Conservation (phyloP, 92 coral and sea anemone species). For the Muricea muricata region DNA sequence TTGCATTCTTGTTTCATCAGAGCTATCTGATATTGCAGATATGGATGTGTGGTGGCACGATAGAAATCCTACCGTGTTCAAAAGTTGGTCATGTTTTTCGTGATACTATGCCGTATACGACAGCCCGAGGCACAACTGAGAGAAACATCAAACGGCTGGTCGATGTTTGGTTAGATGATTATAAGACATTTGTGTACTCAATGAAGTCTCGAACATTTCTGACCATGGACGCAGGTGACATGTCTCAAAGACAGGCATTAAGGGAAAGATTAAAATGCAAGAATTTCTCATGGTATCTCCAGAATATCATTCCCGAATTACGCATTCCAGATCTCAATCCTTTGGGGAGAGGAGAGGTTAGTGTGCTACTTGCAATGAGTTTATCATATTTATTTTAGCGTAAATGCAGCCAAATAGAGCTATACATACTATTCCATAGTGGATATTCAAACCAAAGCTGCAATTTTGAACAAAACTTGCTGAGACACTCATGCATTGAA, state of each 20-base stretch:
- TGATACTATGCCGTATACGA: conserved; percentile 95
- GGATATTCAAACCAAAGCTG: too few species aligned
- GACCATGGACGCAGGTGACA: conserved; percentile 77
- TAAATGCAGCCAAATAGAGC: background rate
- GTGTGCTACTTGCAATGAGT: background rate
- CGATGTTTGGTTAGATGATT: conserved; percentile 98
- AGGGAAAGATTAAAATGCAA: conserved; percentile 80
- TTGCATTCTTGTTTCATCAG: too few species aligned
- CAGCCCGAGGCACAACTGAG: conserved; percentile 89
- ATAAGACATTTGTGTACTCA: conserved; percentile 82
- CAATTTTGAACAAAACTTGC: too few species aligned
- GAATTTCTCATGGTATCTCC: conserved; percentile 88
- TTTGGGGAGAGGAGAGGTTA: conserved; percentile 93
- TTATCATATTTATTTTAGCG: background rate
- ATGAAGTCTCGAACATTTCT: conserved; percentile 79
- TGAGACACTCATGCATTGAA: too few species aligned
- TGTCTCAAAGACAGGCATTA: conserved; percentile 73
- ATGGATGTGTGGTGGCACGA: conserved; percentile 99
- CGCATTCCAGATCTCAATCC: conserved; percentile 89
- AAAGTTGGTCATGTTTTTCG: conserved; percentile 99
- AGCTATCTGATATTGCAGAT: conserved; percentile 56
- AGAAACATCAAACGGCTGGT: conserved; percentile 91
- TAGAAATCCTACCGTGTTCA: conserved; percentile 95
- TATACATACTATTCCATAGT: too few species aligned
- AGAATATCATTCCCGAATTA: conserved; percentile 89